Base-by-base conservation (phyloP, 2,888 invertebrate genomes). In the Nebria salina region DNA sequence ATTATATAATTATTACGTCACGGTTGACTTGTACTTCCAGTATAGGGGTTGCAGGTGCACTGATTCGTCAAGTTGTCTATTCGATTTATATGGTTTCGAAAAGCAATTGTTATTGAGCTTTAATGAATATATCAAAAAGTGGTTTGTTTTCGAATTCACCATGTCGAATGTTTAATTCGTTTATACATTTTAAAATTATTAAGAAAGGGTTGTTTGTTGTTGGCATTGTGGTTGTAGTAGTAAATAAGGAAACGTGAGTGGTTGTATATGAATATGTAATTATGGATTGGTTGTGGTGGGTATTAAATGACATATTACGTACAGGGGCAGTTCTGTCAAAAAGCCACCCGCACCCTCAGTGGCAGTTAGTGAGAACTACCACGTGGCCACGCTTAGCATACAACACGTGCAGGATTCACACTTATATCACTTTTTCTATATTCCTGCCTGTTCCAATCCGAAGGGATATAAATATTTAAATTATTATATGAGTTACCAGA, bases 301-400 rank as follows among this genome's bases (percentile, higher is more conserved):
- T 73, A 73, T 73, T 73, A 73, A 73, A 26, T 73, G 73, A 73
- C 73, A 73, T 73, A 73, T 43, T 73, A 70, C 70, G 70, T 70
- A 43, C 11, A 41, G 73, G 25, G 70, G 70, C 70, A 25, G 72
- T 34, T 34, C 72, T 41, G 72, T 73, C 73, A 73, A 41, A 73
- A 73, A 73, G 73, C 42, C 73, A 73, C 41, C 73, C 43, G 43
- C 73, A 73, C 73, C 73, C 73, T 13, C 41, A 2, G 8, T 54
- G 54, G 11, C 54, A 54, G 54, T 54, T 54, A 34, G 42, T 73
- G 73, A 15, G 73, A 73, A 73, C 73, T 41, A 41, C 41, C 73
- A 73, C 43, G 43, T 73, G 73, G 26, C n/a, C 41, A 13, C 41
- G n/a, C 70, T 70, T 70, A 54, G 54, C 54, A 54, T 54, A 54